Evolutionary conservation across 2,797 vertebrate species (phyloP).

Genomic region (Myotis vivesi): DNA sequence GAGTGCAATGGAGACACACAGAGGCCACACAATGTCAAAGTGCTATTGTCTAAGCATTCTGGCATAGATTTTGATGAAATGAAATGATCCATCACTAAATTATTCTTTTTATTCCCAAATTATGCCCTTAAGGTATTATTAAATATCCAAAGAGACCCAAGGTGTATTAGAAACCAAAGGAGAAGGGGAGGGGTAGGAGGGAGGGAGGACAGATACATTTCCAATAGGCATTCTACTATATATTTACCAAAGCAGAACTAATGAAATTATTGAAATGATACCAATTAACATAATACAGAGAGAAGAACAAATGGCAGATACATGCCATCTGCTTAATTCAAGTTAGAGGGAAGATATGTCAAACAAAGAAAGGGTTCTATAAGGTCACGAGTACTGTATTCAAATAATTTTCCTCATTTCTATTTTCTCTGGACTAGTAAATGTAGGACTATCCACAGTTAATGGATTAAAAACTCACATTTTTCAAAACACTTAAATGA

Average conservation of each 20-base stretch:
- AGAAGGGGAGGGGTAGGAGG: accelerated
- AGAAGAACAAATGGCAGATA: not conserved
- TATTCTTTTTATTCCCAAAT: not conserved
- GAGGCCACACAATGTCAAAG: not conserved
- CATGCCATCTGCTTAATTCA: not conserved
- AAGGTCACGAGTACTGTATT: not conserved
- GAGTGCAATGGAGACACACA: not conserved
- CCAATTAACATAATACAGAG: not conserved
- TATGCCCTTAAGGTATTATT: not conserved
- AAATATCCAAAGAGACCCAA: slow-evolving; percentile 5
- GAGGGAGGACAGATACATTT: not conserved
- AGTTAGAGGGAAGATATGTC: not conserved
- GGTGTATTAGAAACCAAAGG: not conserved
- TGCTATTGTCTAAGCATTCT: not conserved
- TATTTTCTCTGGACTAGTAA: not conserved
- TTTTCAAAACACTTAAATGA: slow-evolving; percentile 8
- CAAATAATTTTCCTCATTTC: slow-evolving; percentile 19
- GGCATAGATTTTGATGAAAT: not conserved
- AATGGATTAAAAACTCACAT: not conserved
- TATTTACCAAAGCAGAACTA: slow-evolving; percentile 22
- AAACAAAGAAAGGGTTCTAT: not conserved
- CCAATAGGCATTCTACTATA: not conserved
- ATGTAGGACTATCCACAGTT: not conserved
- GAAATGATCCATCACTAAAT: not conserved
- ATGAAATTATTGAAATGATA: not conserved